phyloP scores from a whole-genome alignment of 2,113 vertebrate genomes.

The Myrmophylax atrothorax region DNA sequence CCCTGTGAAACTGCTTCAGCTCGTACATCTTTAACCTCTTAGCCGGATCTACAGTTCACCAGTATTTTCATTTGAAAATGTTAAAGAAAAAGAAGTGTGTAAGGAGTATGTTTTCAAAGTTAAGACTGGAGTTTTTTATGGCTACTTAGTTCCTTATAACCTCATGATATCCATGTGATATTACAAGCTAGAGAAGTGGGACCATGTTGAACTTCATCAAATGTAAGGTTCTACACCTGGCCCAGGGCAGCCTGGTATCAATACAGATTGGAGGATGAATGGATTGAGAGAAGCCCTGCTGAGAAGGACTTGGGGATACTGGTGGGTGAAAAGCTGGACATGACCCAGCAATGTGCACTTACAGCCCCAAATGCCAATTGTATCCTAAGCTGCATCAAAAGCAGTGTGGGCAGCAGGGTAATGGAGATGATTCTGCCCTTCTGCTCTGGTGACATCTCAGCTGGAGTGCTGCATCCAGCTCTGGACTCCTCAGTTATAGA shows the following conservation, averaged over 20 bases:
- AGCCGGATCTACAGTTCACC: not conserved
- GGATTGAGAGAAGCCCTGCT: not conserved
- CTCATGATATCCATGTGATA: not conserved
- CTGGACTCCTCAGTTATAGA: not conserved
- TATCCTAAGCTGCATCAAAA: not conserved
- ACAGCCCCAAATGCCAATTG: not conserved
- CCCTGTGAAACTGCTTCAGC: not conserved
- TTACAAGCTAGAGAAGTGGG: not conserved
- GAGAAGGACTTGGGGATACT: not conserved
- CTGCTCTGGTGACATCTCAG: not conserved
- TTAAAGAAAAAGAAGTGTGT: not conserved
- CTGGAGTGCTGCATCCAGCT: not conserved
- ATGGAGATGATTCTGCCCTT: not conserved
- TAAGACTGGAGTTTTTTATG: not conserved
- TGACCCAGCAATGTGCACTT: not conserved
- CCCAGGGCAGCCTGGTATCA: not conserved
- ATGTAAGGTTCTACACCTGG: not conserved
- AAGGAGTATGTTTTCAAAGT: not conserved
- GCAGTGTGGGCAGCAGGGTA: not conserved
- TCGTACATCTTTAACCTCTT: not conserved
- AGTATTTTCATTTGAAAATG: not conserved
- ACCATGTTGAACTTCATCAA: not conserved
- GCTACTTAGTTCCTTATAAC: not conserved
- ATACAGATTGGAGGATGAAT: not conserved
- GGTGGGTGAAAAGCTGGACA: not conserved